phyloP scores from a whole-genome alignment of 2,888 invertebrate genomes.

The Athrips mouffetella region DNA sequence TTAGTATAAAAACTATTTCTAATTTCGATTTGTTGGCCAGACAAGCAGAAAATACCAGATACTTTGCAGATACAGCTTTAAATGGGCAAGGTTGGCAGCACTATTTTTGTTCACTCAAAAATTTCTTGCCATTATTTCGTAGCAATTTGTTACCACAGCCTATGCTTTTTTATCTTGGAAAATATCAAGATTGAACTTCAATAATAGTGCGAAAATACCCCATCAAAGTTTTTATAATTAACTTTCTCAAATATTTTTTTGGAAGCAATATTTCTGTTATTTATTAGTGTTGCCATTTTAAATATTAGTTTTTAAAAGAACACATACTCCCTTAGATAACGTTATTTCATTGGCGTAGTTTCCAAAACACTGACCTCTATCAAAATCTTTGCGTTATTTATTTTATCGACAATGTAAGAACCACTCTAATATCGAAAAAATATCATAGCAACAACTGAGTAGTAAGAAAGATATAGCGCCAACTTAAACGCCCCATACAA shows the following conservation, averaged over 20 bases:
- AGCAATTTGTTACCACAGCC: not conserved
- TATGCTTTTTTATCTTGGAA: not conserved
- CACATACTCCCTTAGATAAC: not conserved
- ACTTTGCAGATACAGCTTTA: too few species aligned
- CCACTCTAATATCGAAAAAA: not conserved
- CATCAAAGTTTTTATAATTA: too few species aligned
- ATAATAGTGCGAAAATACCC: too few species aligned
- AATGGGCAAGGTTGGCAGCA: too few species aligned
- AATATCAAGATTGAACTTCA: not conserved
- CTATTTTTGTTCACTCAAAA: conserved; percentile 44
- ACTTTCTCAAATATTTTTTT: not conserved
- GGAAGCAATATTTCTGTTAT: not conserved
- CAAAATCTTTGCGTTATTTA: not conserved
- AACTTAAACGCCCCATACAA: too few species aligned
- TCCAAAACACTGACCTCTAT: too few species aligned
- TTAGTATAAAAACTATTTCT: too few species aligned
- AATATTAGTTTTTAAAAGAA: too few species aligned
- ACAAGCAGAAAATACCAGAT: too few species aligned
- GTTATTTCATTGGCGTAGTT: too few species aligned
- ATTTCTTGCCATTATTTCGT: conserved; percentile 35
- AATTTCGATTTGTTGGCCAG: too few species aligned
- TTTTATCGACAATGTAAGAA: not conserved
- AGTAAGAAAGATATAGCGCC: not conserved
- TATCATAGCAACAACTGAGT: too few species aligned
- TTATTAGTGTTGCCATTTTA: not conserved